phyloP scores from a whole-genome alignment of 2,888 invertebrate species.

The Crioceris asparagi region DNA sequence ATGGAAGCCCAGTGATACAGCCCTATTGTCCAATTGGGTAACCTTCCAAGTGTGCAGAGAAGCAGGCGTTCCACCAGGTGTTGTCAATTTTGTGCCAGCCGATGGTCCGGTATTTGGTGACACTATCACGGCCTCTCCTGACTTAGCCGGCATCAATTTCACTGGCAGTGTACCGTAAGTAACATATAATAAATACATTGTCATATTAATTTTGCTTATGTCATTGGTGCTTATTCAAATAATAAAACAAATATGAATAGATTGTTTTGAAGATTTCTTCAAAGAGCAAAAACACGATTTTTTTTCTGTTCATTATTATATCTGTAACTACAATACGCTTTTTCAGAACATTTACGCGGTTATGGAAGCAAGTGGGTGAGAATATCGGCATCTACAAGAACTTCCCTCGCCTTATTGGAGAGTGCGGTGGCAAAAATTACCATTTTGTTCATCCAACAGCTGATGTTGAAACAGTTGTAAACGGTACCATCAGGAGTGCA shows the following conservation, averaged over 20 bases:
- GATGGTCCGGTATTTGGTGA: constrained; percentile 95
- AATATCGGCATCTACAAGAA: constrained; percentile 76
- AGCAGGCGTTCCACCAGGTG: constrained; percentile 91
- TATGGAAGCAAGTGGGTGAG: constrained; percentile 88
- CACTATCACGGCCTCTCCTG: constrained; percentile 70
- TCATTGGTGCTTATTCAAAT: no score
- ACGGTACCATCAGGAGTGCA: constrained; percentile 76
- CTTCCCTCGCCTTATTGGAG: constrained; percentile 89
- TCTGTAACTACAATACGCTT: no score
- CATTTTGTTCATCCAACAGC: constrained; percentile 94
- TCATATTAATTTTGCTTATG: no score
- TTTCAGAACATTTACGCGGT: constrained; percentile 72
- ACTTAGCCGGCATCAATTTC: constrained; percentile 92
- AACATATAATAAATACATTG: constrained; percentile 7
- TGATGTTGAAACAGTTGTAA: constrained; percentile 70
- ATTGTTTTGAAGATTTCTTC: no score
- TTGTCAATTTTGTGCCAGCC: constrained; percentile 94
- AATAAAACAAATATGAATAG: no score
- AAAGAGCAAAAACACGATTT: no score
- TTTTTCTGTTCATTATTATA: no score
- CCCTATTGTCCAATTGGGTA: constrained; percentile 88
- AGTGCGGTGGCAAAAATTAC: constrained; percentile 99
- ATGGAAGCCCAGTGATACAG: constrained; percentile 99
- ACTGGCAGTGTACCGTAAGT: constrained; percentile 90
- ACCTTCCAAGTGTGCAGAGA: constrained; percentile 89